Percentiles rank a stretch among this genome's conserved stretches.
Evolutionary conservation across 2,113 vertebrate genomes (phyloP).

Genomic region (Pandion haliaetus): DNA sequence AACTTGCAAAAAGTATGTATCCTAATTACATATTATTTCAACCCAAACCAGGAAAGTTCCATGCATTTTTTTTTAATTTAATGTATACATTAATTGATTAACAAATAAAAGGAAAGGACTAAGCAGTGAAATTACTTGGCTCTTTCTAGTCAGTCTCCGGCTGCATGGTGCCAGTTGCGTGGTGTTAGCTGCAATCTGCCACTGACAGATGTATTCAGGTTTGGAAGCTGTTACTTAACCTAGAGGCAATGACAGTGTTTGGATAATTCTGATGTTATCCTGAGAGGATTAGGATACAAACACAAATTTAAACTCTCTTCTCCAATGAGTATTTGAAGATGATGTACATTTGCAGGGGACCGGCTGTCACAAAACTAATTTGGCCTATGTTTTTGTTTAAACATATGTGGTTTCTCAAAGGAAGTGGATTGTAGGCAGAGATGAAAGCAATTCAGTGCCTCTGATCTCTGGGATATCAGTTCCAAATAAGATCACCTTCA

Average conservation of each 20-base stretch:
- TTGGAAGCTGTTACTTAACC: slow-evolving; percentile 54
- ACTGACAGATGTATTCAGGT: slow-evolving; percentile 59
- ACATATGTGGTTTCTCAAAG: slow-evolving; percentile 39
- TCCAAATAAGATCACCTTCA: slow-evolving; percentile 20
- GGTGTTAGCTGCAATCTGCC: slow-evolving; percentile 50
- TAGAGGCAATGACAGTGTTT: slow-evolving; percentile 18
- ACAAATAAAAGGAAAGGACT: not conserved
- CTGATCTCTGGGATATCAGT: slow-evolving; percentile 23
- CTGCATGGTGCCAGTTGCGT: slow-evolving; percentile 9
- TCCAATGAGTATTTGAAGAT: not conserved
- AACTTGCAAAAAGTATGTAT: not conserved
- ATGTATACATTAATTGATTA: not conserved
- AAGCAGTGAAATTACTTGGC: not conserved
- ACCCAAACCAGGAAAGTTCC: not conserved
- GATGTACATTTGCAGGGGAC: slow-evolving; percentile 41
- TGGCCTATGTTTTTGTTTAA: slow-evolving; percentile 45
- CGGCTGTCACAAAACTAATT: not conserved
- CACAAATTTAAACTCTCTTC: slow-evolving; percentile 38
- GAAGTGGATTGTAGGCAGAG: slow-evolving; percentile 13
- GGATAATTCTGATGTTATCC: slow-evolving; percentile 55
- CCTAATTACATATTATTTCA: not conserved
- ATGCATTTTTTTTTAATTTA: not conserved
- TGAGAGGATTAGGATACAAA: slow-evolving; percentile 45
- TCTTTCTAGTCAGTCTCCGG: not conserved
- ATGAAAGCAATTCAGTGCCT: slow-evolving; percentile 40